A percentile compares a stretch with the other conserved stretches of the same genome.
These are phyloP conservation scores for Druon quercuslanigerum DNA, from an alignment of 1,140 invertebrate species.

Conservation along the genomic window DNA sequence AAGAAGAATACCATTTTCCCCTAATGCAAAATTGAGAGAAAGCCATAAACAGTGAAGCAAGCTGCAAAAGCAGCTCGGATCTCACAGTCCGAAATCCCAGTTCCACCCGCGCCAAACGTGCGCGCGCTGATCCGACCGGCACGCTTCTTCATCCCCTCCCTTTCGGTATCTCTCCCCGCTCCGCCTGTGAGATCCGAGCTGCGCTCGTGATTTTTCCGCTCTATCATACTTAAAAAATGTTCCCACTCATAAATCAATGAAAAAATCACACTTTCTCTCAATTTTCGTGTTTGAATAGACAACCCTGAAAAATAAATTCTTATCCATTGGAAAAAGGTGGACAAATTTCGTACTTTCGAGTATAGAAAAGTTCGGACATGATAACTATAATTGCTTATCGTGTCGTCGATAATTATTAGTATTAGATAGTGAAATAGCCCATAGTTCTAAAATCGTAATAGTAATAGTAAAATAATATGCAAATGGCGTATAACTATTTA, in stretches of 20 bases:
- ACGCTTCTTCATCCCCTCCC: too few species aligned
- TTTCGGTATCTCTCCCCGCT: too few species aligned
- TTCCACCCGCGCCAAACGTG: too few species aligned
- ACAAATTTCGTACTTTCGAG: conserved; percentile 17
- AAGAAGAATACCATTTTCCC: conserved; percentile 1
- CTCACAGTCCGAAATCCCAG: too few species aligned
- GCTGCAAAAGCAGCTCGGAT: too few species aligned
- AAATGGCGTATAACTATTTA: conserved; percentile 39
- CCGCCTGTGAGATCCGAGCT: too few species aligned
- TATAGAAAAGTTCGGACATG: conserved; percentile 9
- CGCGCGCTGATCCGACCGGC: too few species aligned
- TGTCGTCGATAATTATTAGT: background rate
- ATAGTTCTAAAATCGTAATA: conserved; percentile 14
- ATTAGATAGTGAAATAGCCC: conserved; percentile 1
- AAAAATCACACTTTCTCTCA: background rate
- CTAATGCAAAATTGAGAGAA: background rate
- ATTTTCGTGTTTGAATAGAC: conserved; percentile 36
- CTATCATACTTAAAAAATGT: conserved; percentile 6
- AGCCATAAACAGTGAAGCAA: too few species aligned
- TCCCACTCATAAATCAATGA: background rate
- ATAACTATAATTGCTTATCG: conserved; percentile 2
- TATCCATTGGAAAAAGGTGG: conserved; percentile 4
- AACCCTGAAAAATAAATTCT: conserved; percentile 48
- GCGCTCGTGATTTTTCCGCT: background rate
- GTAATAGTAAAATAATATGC: conserved; percentile 37